Evolutionary conservation across 1,140 invertebrate species (phyloP).

Genomic region (Drosophila persimilis): DNA sequence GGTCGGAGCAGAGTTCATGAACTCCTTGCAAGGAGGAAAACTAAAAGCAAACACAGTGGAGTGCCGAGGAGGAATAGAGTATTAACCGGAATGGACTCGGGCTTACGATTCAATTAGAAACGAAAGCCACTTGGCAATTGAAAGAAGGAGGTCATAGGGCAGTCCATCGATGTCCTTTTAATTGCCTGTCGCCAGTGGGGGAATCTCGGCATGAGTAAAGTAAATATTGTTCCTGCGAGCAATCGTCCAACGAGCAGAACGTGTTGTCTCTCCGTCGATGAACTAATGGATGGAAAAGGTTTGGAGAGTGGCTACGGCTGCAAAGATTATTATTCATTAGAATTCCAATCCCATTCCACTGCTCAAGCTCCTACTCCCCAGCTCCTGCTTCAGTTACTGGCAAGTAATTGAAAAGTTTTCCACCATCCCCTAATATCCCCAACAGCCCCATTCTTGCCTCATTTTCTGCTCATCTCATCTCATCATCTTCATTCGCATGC

Average conservation of each 20-base stretch:
- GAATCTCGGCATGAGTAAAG: conserved; percentile 17
- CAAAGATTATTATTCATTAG: conserved; percentile 48
- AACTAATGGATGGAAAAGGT: conserved; percentile 34
- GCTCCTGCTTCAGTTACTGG: too few species aligned
- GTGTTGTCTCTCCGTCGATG: conserved; percentile 25
- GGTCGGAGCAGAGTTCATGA: conserved; percentile 45
- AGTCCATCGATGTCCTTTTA: conserved; percentile 46
- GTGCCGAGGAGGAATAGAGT: conserved; percentile 38
- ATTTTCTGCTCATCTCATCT: conserved; percentile 6
- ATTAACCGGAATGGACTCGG: conserved; percentile 12
- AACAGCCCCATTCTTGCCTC: background rate
- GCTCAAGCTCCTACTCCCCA: too few species aligned
- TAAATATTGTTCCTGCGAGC: conserved; percentile 40
- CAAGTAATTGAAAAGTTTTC: conserved; percentile 70
- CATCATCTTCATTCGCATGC: conserved; percentile 30
- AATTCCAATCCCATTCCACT: background rate
- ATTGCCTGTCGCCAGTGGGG: conserved; percentile 14
- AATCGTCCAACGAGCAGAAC: conserved; percentile 23
- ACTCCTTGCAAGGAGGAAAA: conserved; percentile 21
- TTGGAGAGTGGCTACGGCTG: background rate
- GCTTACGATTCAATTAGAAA: conserved; percentile 69
- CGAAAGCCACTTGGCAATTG: conserved; percentile 74
- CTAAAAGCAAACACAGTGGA: conserved; percentile 43
- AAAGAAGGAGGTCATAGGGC: conserved; percentile 47
- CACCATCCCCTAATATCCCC: background rate